Base-by-base conservation (phyloP, 2,797 vertebrate genomes). In the Amblyraja radiata region DNA sequence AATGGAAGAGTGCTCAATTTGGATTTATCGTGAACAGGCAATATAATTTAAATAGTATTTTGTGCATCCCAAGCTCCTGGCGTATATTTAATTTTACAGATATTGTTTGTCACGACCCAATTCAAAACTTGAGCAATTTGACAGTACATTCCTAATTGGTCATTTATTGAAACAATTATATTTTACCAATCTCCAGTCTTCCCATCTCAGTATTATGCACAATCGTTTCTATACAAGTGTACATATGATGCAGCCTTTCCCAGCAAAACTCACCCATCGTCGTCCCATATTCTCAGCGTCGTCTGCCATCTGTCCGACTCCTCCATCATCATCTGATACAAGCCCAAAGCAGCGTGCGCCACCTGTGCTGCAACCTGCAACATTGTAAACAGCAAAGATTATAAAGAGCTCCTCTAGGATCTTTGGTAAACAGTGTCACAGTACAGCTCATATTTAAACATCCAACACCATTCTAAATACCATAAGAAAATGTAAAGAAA, bases 251-350 rank as follows among this genome's bases (percentile, higher is more conserved):
- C 25, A 88, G 63, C 7, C 28, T 14, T 14, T 54, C 10, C 39
- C 9, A 76, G 36, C 46, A 80, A 16, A 65, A 36, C 96, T 96
- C 95, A 98, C 97, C 97, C 97, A 91, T 96, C 96, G 93, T 97
- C 96, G 94, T 97, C 97, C 97, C 97, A 98, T 94, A 96, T 97
- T 95, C 96, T 96, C 81, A 96, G 95, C 96, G 97, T 97, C 95
- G 97, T 97, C 94, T 96, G 95, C 96, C 96, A 97, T 94, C 96
- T 97, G 95, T 96, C 96, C 91, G 90, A 46, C 39, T 97, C 97
- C 94, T 97, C 97, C 93, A 97, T 96, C 13, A 97, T 94, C 93
- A 96, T 94, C 95, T 97, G 97, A 94, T 97, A 98, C 94, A 98
- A 94, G 16, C 97, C 97, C 90, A 97, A 95, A 25, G 97, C 97